These are phyloP conservation scores for Chaetophractus vellerosus DNA, from an alignment of 2,797 vertebrate species.

Conservation along the genomic window DNA sequence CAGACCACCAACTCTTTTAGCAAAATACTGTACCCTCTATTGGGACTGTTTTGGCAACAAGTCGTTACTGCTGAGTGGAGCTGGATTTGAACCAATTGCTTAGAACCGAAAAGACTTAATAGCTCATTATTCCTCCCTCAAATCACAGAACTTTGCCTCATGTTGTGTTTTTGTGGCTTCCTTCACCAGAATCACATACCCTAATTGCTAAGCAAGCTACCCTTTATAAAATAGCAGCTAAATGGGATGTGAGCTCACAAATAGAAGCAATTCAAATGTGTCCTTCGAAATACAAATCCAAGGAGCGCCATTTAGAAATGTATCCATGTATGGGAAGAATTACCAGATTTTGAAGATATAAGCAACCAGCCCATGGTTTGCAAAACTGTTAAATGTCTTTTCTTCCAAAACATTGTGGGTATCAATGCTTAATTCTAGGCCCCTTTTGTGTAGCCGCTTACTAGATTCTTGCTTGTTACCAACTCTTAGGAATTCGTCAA, in stretches of 20 bases:
- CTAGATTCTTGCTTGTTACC: fast-evolving
- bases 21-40: fast-evolving
- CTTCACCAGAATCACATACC: background rate
- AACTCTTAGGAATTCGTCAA: background rate
- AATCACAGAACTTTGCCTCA: fast-evolving
- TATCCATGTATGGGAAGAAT: fast-evolving
- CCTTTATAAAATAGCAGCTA: fast-evolving
- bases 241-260: background rate
- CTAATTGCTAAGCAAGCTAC: background rate
- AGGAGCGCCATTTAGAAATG: fast-evolving
- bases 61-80: background rate
- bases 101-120: fast-evolving
- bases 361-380: fast-evolving
- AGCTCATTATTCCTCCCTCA: background rate
- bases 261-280: no score
- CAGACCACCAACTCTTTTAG: background rate
- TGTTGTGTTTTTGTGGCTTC: background rate
- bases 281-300: background rate
- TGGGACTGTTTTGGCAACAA: background rate
- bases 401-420: fast-evolving
- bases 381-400: fast-evolving
- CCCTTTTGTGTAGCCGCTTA: no score
- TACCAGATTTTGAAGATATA: fast-evolving
- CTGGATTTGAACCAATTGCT: background rate
- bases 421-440: fast-evolving